A percentile compares a stretch with the other conserved stretches of the same genome.
Conservation (phyloP, 2,888 invertebrate species). For the Blera fallax region DNA sequence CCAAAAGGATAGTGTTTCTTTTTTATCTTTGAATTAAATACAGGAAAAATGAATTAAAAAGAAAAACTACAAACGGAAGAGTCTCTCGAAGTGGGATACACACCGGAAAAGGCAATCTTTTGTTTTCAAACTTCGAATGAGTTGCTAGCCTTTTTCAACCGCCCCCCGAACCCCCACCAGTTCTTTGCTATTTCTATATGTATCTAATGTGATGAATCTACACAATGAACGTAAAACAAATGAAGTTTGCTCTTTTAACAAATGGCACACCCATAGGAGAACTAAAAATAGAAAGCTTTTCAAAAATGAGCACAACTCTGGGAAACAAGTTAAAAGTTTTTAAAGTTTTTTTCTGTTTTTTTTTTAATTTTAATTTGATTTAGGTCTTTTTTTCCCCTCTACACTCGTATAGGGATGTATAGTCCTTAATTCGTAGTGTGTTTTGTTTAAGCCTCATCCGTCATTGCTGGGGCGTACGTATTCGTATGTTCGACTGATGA, state of each 20-base stretch:
- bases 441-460: constrained; percentile 76
- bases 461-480: constrained; percentile 80
- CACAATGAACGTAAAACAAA: constrained; percentile 48
- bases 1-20: neutral
- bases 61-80: constrained; percentile 14
- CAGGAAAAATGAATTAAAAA: constrained; percentile 1
- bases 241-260: constrained; percentile 56
- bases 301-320: constrained; percentile 23
- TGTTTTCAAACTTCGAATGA: constrained; percentile 58
- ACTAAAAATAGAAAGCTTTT: neutral
- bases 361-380: constrained; percentile 52
- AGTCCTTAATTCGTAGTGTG: neutral
- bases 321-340: constrained; percentile 31
- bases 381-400: constrained; percentile 2
- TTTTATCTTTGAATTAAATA: constrained; percentile 58
- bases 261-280: constrained; percentile 14
- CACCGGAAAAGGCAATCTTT: constrained; percentile 59
- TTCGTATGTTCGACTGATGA: constrained; percentile 78
- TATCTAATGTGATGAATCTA: constrained; percentile 33
- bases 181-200: neutral
- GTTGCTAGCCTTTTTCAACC: neutral
- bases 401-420: neutral
- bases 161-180: no score
- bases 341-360: constrained; percentile 31
- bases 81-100: constrained; percentile 32